Conservation (phyloP, 2,888 invertebrate species). For the Cinara cedri region DNA sequence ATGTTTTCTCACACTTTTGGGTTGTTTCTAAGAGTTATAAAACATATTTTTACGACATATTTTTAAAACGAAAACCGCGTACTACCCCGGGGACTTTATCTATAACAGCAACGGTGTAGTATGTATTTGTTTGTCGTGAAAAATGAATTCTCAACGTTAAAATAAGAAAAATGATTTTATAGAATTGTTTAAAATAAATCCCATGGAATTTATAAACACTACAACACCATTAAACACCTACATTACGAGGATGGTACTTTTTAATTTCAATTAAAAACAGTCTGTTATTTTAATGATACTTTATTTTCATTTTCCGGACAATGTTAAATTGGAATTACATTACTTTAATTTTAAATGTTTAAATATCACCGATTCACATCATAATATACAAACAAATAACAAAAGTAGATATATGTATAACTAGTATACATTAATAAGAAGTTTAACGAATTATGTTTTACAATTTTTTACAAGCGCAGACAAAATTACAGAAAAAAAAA, state of each 20-base stretch:
- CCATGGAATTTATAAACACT: background rate
- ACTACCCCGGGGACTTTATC: constrained; percentile 28
- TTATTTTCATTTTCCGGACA: too few species aligned
- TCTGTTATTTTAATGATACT: too few species aligned
- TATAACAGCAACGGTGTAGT: background rate
- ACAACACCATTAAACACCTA: too few species aligned
- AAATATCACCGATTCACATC: too few species aligned
- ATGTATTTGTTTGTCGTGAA: constrained; percentile 12
- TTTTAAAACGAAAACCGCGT: constrained; percentile 56
- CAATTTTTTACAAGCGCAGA: background rate
- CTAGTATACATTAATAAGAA: background rate
- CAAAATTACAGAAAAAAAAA: background rate
- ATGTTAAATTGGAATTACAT: too few species aligned
- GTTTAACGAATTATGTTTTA: background rate
- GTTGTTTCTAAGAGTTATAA: constrained; percentile 53
- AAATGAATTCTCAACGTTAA: constrained; percentile 6
- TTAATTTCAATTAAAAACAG: too few species aligned
- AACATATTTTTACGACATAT: constrained; percentile 54
- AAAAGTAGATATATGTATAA: too few species aligned
- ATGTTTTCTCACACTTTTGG: constrained; percentile 51
- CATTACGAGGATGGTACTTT: too few species aligned
- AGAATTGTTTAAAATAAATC: background rate
- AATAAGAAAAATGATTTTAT: background rate
- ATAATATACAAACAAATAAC: too few species aligned
- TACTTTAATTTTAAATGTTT: too few species aligned